Conservation (phyloP, 2,113 vertebrate species). For the Tinamus guttatus region DNA sequence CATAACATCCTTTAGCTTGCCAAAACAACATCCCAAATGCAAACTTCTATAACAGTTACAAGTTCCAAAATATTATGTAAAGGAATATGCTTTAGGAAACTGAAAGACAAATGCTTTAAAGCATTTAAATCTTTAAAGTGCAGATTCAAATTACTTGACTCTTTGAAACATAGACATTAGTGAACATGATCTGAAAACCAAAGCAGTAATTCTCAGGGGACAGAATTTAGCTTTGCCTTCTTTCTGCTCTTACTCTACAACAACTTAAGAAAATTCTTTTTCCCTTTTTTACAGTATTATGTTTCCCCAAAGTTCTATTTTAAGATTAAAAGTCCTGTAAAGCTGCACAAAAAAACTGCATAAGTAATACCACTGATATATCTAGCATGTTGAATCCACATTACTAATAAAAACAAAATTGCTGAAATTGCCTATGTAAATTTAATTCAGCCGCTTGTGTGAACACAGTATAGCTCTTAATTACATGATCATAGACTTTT, state of each 20-base stretch:
- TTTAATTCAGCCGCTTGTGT: background rate
- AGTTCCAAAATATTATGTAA: background rate
- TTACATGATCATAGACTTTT: background rate
- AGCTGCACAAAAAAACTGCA: background rate
- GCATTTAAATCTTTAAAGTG: no score
- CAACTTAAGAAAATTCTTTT: background rate
- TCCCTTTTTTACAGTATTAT: rapidly evolving
- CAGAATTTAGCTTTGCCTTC: background rate
- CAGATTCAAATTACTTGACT: background rate
- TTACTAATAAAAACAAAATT: background rate
- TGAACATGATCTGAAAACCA: background rate
- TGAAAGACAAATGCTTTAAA: background rate
- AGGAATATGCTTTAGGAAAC: background rate
- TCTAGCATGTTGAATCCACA: background rate
- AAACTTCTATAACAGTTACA: background rate
- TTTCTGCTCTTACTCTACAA: background rate
- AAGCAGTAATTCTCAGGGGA: background rate
- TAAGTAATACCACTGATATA: background rate
- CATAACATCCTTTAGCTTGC: background rate
- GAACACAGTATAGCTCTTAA: background rate
- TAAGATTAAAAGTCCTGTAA: background rate
- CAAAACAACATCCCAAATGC: background rate
- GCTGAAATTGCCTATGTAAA: background rate
- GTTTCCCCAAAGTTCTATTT: background rate
- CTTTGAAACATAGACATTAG: rapidly evolving